phyloP scores from a whole-genome alignment of 2,888 invertebrate genomes.

The Meiosimyza platycephala region DNA sequence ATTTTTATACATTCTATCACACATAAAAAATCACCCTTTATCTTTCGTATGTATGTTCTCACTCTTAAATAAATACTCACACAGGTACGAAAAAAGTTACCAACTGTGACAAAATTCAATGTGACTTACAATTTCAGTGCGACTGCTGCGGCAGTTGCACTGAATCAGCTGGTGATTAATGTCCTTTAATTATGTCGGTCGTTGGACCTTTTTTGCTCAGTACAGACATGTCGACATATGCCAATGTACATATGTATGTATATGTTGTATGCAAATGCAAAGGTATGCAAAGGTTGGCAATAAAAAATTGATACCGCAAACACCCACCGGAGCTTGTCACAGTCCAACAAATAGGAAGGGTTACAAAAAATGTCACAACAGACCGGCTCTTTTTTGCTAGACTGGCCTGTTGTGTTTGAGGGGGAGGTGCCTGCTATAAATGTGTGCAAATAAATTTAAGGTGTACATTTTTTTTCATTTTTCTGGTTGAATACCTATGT shows the following conservation, averaged over 20 bases:
- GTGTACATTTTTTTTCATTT: slow-evolving; percentile 3
- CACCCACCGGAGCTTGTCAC: neutral
- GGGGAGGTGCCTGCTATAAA: slow-evolving; percentile 21
- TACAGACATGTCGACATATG: neutral
- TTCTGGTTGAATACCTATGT: slow-evolving; percentile 1
- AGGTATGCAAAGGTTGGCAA: slow-evolving; percentile 25
- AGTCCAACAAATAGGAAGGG: neutral
- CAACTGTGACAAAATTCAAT: slow-evolving; percentile 15
- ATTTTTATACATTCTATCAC: too few relatives aligned
- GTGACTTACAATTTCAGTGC: neutral
- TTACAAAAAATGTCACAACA: slow-evolving; percentile 5
- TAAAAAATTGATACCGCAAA: slow-evolving; percentile 28
- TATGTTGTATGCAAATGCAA: slow-evolving; percentile 14
- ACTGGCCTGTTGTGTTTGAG: neutral
- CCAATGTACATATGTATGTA: too few relatives aligned
- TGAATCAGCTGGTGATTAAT: slow-evolving; percentile 67
- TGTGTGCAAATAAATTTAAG: slow-evolving; percentile 30
- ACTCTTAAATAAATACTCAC: too few relatives aligned
- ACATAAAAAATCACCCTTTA: too few relatives aligned
- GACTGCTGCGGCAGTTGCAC: slow-evolving; percentile 42
- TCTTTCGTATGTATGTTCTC: too few relatives aligned
- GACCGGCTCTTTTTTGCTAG: neutral
- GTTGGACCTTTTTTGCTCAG: slow-evolving; percentile 10
- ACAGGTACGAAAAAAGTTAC: neutral
- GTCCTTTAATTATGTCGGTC: slow-evolving; percentile 66